Conservation (phyloP, 2,797 vertebrate genomes). For the Gobionotothen gibberifrons region DNA sequence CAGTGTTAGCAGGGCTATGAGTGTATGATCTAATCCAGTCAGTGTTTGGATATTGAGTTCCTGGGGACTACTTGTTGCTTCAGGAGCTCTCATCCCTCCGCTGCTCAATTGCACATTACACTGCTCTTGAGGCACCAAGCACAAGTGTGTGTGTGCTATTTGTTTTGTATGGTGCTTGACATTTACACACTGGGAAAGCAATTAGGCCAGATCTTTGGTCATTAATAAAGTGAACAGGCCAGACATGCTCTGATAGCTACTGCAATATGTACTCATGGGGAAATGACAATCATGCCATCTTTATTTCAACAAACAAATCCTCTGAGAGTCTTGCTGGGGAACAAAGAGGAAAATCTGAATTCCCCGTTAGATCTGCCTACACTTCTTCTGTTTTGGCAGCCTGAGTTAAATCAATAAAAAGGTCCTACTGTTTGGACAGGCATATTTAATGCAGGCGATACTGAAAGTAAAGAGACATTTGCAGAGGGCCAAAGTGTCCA, state of each 20-base stretch:
- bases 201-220: constrained; percentile 75
- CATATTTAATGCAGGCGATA: neutral
- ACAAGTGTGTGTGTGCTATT: constrained; percentile 59
- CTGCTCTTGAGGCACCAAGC: constrained; percentile 65
- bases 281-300: constrained; percentile 47
- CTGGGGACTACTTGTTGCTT: constrained; percentile 58
- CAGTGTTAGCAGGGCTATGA: neutral
- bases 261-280: constrained; percentile 47
- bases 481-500: neutral
- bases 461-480: neutral
- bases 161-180: constrained; percentile 78
- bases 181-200: constrained; percentile 78
- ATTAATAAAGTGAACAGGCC: constrained; percentile 69
- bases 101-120: constrained; percentile 63
- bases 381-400: constrained; percentile 36
- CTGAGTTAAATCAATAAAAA: constrained; percentile 15
- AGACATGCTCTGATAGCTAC: constrained; percentile 51
- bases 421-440: neutral
- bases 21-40: constrained; percentile 7
- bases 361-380: constrained; percentile 32
- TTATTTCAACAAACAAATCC: constrained; percentile 30
- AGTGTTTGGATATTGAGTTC: constrained; percentile 46
- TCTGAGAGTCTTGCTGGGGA: constrained; percentile 30
- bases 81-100: constrained; percentile 22
- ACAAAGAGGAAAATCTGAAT: constrained; percentile 27